Evolutionary conservation across 2,888 invertebrate species (phyloP).

Genomic region (Gnatocerus cornutus): DNA sequence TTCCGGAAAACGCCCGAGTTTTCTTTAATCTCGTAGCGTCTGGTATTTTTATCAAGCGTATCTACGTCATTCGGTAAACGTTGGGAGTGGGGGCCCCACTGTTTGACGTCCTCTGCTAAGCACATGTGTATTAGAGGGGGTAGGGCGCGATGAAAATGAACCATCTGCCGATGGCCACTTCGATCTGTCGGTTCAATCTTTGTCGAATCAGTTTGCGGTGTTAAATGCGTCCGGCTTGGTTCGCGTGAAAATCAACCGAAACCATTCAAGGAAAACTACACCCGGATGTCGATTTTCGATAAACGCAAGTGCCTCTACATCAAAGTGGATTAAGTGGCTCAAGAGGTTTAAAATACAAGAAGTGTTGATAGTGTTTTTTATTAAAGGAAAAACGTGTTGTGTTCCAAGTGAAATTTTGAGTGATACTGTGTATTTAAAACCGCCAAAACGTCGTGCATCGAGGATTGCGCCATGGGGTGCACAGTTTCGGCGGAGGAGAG

Average conservation of each 20-base stretch:
- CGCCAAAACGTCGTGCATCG: slow-evolving; percentile 67
- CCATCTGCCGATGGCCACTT: slow-evolving; percentile 61
- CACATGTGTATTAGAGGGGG: slow-evolving; percentile 57
- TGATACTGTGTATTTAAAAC: slow-evolving; percentile 47
- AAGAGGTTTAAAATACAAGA: slow-evolving; percentile 15
- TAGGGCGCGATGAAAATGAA: slow-evolving; percentile 59
- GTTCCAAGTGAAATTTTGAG: slow-evolving; percentile 23
- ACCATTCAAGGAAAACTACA: background rate
- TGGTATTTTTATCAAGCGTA: slow-evolving; percentile 49
- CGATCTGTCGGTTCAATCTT: slow-evolving; percentile 52
- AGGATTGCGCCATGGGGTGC: slow-evolving; percentile 89
- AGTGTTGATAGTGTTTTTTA: slow-evolving; percentile 1
- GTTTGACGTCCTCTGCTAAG: slow-evolving; percentile 73
- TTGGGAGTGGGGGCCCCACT: slow-evolving; percentile 72
- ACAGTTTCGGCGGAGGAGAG: slow-evolving; percentile 99
- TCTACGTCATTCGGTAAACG: slow-evolving; percentile 28
- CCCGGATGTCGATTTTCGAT: slow-evolving; percentile 26
- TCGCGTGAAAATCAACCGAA: slow-evolving; percentile 6
- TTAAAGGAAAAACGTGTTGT: background rate
- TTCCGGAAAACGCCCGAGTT: background rate
- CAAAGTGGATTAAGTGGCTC: slow-evolving; percentile 22
- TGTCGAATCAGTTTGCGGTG: slow-evolving; percentile 36
- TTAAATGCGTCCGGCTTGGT: slow-evolving; percentile 18
- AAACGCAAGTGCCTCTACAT: slow-evolving; percentile 5
- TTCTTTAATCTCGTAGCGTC: slow-evolving; percentile 8